Base-by-base conservation (phyloP, 2,113 vertebrate species). In the Ameiurus melas region DNA sequence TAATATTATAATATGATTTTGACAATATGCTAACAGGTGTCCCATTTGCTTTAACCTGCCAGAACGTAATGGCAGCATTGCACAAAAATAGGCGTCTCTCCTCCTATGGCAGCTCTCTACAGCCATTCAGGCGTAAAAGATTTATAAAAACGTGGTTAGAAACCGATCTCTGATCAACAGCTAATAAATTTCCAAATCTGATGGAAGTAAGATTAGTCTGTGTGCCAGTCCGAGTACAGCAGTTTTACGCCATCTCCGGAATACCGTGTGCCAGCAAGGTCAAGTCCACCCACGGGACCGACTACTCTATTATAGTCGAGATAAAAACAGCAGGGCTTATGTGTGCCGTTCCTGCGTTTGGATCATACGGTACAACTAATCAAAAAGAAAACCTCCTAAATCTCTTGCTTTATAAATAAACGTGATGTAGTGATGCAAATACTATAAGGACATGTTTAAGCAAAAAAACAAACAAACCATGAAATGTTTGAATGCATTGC, bases 271-370 rank as follows among this genome's bases (percentile, higher is more conserved):
- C 83, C 86, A 73, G 13, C 58, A 43, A 2, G 77, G 57, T 83
- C 16, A 43, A 70, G 64, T 70, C 16, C 53, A 78, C 89, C 84
- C 81, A 47, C 3, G 20, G 53, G 71, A 43, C 39, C 36, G 10
- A 17, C 82, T 68, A 12, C 20, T 73, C 33, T 53, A 80, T 85
- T 64, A 87, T 62, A 83, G 55, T 86, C 8, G 19, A 25, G 85
- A 77, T 91, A 89, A 89, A 91, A 87, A 87, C 83, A 84, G 87
- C 89, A 90, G 83, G 70, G 84, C 89, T 83, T 81, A 60, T 81
- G 84, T 79, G 64, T 39, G 62, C 85, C 4, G 60, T 55, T 51
- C 77, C 58, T 53, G 75, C 70, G 4, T 25, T 64, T 83, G 58
- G 68, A 87, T 83, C 82, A 77, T 64, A 75, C 77, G 81, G 70